Evolutionary conservation across 2,888 invertebrate genomes (phyloP).

Genomic region (Masnerella sp.): DNA sequence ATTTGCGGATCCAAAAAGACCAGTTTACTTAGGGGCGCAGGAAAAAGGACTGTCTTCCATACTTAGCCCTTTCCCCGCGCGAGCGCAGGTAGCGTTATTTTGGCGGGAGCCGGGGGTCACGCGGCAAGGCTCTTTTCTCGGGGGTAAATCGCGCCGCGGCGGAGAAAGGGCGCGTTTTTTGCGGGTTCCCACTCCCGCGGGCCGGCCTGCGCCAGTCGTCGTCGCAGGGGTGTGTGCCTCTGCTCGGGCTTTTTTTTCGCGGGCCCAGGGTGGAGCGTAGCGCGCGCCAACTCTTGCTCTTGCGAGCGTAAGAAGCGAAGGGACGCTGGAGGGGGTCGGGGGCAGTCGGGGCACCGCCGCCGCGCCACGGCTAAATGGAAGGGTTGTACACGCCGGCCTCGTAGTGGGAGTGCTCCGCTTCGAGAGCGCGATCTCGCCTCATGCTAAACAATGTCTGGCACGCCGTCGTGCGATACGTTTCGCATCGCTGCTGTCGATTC

Average conservation of each 20-base stretch:
- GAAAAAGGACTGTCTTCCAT: too few species aligned
- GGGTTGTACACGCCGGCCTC: constrained; percentile 51
- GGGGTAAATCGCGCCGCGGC: too few species aligned
- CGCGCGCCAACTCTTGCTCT: constrained; percentile 23
- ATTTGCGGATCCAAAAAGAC: too few species aligned
- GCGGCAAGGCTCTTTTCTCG: constrained; percentile 12
- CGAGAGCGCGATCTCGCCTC: constrained; percentile 59
- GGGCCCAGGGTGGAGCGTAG: constrained; percentile 51
- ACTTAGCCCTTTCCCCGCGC: background rate
- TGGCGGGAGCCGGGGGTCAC: constrained; percentile 1
- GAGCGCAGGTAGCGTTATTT: too few species aligned
- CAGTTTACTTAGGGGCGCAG: too few species aligned
- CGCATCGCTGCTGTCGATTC: constrained; percentile 59
- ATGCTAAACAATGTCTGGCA: constrained; percentile 74
- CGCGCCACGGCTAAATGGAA: constrained; percentile 26
- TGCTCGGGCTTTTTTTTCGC: constrained; percentile 54
- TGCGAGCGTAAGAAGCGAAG: constrained; percentile 30
- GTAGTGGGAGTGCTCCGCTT: constrained; percentile 50
- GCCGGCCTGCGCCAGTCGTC: constrained; percentile 14
- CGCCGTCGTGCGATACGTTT: constrained; percentile 73
- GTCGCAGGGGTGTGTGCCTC: constrained; percentile 48
- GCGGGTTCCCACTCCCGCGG: constrained; percentile 4
- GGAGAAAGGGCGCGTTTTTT: too few species aligned
- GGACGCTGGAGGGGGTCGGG: constrained; percentile 46
- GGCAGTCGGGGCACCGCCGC: too few species aligned